Percentiles rank a stretch among this genome's conserved stretches.
Conservation (phyloP, 1,140 invertebrate genomes). For the Hyphantria cunea region DNA sequence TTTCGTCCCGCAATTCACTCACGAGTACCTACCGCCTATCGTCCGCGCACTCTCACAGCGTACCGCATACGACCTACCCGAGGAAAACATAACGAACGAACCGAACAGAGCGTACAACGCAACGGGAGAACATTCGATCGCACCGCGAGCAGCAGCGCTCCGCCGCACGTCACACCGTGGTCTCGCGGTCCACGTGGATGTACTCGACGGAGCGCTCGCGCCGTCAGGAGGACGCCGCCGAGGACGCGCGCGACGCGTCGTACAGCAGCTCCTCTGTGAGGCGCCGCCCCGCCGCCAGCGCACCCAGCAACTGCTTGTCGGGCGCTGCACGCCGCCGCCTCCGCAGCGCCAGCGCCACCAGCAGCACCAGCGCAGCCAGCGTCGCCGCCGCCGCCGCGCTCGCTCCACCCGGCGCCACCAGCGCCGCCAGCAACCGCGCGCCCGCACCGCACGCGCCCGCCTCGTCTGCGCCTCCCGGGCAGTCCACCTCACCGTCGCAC, state of each 20-base stretch:
- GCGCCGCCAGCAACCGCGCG: conserved; percentile 54
- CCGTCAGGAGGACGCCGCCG: conserved; percentile 87
- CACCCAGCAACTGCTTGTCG: conserved; percentile 78
- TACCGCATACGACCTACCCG: not conserved
- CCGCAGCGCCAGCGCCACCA: conserved; percentile 57
- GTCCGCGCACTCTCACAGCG: not conserved
- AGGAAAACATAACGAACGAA: not conserved
- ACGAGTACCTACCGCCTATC: no score
- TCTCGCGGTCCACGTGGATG: conserved; percentile 94
- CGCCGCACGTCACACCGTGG: conserved; percentile 92
- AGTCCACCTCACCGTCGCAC: conserved; percentile 57
- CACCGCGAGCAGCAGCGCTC: conserved; percentile 48
- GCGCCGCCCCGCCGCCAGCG: conserved; percentile 82
- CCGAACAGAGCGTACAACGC: conserved; percentile 6
- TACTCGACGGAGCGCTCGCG: conserved; percentile 93
- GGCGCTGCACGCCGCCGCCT: conserved; percentile 64
- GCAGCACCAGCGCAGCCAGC: conserved; percentile 59
- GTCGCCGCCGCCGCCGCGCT: conserved; percentile 74
- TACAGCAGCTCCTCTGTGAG: conserved; percentile 83
- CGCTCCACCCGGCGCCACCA: conserved; percentile 73
- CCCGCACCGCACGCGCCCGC: conserved; percentile 63
- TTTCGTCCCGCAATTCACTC: not conserved
- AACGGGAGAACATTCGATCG: conserved; percentile 6
- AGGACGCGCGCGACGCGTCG: conserved; percentile 82
- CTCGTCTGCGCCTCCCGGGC: conserved; percentile 63